Evolutionary conservation across 2,797 vertebrate genomes (phyloP).

Genomic region (Capromys pilorides): DNA sequence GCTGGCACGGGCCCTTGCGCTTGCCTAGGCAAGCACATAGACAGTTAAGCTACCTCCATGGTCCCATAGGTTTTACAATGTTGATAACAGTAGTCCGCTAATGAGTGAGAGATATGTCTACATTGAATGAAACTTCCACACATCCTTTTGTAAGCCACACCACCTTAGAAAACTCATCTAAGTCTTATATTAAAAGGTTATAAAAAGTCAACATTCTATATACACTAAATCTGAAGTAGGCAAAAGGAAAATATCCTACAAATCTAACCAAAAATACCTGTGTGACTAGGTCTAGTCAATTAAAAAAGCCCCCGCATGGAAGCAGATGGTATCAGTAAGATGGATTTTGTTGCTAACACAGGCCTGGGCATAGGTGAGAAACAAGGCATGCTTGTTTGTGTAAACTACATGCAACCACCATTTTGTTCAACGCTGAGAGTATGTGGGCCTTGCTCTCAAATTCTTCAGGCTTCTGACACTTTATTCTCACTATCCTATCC

Average conservation of each 20-base stretch:
- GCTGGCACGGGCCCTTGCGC: no score
- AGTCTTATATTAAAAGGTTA: neutral
- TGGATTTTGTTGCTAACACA: neutral
- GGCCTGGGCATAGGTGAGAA: neutral
- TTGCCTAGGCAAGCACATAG: no score
- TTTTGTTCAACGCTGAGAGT: neutral
- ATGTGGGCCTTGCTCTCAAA: neutral
- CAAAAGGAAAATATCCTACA: neutral
- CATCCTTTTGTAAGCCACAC: neutral
- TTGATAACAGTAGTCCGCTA: neutral
- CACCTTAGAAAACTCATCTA: neutral
- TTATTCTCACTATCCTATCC: neutral
- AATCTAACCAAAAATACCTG: neutral
- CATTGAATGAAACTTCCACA: neutral
- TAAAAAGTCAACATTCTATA: neutral
- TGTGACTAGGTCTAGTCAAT: neutral
- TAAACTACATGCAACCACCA: neutral
- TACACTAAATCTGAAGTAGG: neutral
- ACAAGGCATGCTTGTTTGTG: neutral
- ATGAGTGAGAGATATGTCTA: neutral
- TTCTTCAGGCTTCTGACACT: neutral
- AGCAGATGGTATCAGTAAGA: neutral
- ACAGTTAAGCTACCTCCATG: no score
- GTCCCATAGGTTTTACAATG: neutral
- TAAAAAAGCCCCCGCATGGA: neutral